Conservation (phyloP, 2,888 invertebrate genomes). For the Pyrrhia umbra region DNA sequence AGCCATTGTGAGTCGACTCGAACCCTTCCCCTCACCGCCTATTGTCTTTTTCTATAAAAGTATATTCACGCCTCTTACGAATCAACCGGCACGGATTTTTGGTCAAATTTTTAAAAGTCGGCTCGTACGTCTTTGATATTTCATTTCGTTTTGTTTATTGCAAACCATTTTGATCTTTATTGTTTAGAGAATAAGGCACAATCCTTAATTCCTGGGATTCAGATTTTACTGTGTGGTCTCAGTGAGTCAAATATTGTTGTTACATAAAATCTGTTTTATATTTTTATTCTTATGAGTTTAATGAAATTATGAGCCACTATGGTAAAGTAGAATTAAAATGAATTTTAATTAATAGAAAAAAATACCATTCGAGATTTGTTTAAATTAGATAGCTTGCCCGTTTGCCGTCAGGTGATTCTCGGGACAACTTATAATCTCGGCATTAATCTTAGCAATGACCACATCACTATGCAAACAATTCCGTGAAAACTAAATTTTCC, state of each 20-base stretch:
- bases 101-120: conserved; percentile 61
- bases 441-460: conserved; percentile 7
- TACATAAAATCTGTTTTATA: conserved; percentile 44
- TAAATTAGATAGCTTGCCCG: not conserved
- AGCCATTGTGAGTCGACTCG: conserved; percentile 62
- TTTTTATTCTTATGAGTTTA: conserved; percentile 19
- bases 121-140: conserved; percentile 63
- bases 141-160: conserved; percentile 39
- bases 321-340: conserved; percentile 35
- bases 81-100: conserved; percentile 65
- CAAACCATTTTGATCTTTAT: conserved; percentile 29
- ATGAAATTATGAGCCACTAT: conserved; percentile 30
- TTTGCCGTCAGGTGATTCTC: not conserved
- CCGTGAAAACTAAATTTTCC: conserved; percentile 58
- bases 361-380: not conserved
- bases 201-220: conserved; percentile 9
- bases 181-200: not conserved
- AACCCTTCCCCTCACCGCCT: conserved; percentile 55
- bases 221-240: conserved; percentile 27
- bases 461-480: conserved; percentile 51
- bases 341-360: not conserved
- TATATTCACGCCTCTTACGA: conserved; percentile 68
- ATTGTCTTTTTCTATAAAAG: conserved; percentile 64
- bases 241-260: conserved; percentile 36
- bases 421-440: not conserved